Percentiles rank a stretch among this genome's conserved stretches.
Conservation (phyloP, 2,888 invertebrate species). For the Trimorus sp. region DNA sequence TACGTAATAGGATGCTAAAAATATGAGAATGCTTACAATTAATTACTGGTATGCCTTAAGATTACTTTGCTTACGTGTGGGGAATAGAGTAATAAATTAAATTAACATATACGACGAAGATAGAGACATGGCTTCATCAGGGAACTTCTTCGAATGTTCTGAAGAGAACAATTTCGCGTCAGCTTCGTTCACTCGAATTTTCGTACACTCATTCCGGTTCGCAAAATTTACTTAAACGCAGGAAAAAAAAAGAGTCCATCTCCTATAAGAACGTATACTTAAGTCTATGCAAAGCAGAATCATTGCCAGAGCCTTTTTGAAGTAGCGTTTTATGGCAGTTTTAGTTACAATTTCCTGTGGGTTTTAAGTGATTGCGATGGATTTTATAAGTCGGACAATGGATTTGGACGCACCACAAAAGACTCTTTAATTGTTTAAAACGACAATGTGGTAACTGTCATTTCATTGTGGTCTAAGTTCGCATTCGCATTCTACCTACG, state of each 20-base stretch:
- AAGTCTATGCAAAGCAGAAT: slow-evolving; percentile 58
- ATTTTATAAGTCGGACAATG: slow-evolving; percentile 8
- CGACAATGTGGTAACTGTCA: slow-evolving; percentile 26
- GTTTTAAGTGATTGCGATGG: slow-evolving; percentile 13
- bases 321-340: slow-evolving; percentile 56
- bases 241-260: slow-evolving; percentile 46
- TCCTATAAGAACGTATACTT: slow-evolving; percentile 50
- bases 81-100: slow-evolving; percentile 54
- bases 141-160: slow-evolving; percentile 58
- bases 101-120: slow-evolving; percentile 63
- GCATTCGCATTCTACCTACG: slow-evolving; percentile 39
- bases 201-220: slow-evolving; percentile 53
- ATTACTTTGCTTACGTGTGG: slow-evolving; percentile 52
- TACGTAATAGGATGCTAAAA: slow-evolving; percentile 67
- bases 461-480: slow-evolving; percentile 23
- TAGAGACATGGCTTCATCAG: slow-evolving; percentile 66
- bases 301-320: slow-evolving; percentile 47
- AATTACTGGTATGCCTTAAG: slow-evolving; percentile 63
- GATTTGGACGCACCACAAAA: slow-evolving; percentile 43
- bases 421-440: slow-evolving; percentile 46
- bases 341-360: slow-evolving; percentile 38
- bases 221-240: slow-evolving; percentile 46
- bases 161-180: slow-evolving; percentile 53
- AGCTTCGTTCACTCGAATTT: slow-evolving; percentile 60
- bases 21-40: slow-evolving; percentile 62